Conservation (phyloP, 1,140 invertebrate species). For the Drosophila bifasciata region DNA sequence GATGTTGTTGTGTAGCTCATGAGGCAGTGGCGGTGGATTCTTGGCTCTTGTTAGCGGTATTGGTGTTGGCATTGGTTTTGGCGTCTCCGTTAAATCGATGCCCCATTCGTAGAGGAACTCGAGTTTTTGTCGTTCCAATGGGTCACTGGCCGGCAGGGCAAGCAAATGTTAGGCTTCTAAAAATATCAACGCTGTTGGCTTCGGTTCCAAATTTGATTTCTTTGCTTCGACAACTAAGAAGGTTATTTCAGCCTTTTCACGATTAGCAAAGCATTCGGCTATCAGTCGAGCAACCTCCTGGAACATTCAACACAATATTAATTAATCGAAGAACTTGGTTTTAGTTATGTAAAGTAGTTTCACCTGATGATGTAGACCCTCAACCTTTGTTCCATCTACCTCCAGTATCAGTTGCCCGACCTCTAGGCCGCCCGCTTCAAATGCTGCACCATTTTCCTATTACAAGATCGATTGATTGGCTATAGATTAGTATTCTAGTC, state of each 20-base stretch:
- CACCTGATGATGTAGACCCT: constrained; percentile 89
- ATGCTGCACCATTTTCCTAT: constrained; percentile 96
- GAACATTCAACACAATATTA: constrained; percentile 3
- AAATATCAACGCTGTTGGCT: constrained; percentile 94
- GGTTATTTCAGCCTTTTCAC: constrained; percentile 93
- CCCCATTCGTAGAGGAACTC: constrained; percentile 86
- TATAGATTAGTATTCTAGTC: not conserved
- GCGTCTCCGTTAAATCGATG: constrained; percentile 86
- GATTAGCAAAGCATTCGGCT: constrained; percentile 94
- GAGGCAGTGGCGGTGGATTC: constrained; percentile 83
- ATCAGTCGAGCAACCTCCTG: constrained; percentile 94
- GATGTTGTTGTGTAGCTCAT: constrained; percentile 61
- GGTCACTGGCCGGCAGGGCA: constrained; percentile 91
- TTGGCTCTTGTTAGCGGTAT: constrained; percentile 84
- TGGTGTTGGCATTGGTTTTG: constrained; percentile 84
- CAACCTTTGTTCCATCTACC: constrained; percentile 94
- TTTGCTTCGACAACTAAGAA: constrained; percentile 95
- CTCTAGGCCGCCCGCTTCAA: constrained; percentile 94
- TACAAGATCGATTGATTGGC: not conserved
- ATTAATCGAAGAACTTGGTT: not conserved
- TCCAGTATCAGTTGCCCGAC: constrained; percentile 97
- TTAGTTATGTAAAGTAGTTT: constrained; percentile 7
- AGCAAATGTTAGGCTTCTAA: constrained; percentile 94
- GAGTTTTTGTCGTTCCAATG: constrained; percentile 84
- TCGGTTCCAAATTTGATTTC: constrained; percentile 94